Evolutionary conservation across 1,140 invertebrate genomes (phyloP), one percentile per base, ranked within the genome.

Genomic region (Agraylea sexmaculata): DNA sequence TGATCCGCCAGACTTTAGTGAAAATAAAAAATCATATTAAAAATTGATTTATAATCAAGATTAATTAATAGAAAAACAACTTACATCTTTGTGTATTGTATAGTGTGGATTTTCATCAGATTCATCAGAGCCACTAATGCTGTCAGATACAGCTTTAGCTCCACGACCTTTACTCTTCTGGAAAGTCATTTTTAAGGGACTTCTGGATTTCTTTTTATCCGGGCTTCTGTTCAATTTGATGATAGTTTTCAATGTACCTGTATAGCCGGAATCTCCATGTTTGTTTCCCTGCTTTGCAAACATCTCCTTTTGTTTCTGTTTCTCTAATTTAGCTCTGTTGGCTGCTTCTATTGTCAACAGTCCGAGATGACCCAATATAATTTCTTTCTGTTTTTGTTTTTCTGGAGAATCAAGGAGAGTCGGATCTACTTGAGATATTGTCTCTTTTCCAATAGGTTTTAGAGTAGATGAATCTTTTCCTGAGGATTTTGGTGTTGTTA

Each of bases 31-130:
- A 22, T 30, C 13, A 45, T 34, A 22, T 25, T 18, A 46, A 36
- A 42, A 35, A 37, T 31, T 29, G 36, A 16, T 20, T 42, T 23
- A 34, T 22, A 21, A 20, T 20, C 17, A 7, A 3, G 18, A 29
- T 4, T 6, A 40, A 34, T 33, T 7, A 13, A 13, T 2, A 19
- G 16, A 42, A 53, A 48, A 42, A 40, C 27, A 34, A 46, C 58
- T 66, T 45, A 83, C 80, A 74, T 84, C 80, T 56, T 80, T 80
- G 58, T 80, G 77, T 55, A 82, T 78, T 49, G 78, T 83, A 63
- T 82, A 81, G 53, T 74, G 76, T 13, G 77, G 71, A 43, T 76
- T 73, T 28, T 77, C 71, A 19, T 71, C 74, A 2, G 62, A 61
- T 28, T 73, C 70, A 8, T 58, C 68, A 48, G 54, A 68, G 13